Percentiles rank a stretch among this genome's conserved stretches.
Evolutionary conservation across 2,113 vertebrate species (phyloP).

Genomic region (Aythya baeri): DNA sequence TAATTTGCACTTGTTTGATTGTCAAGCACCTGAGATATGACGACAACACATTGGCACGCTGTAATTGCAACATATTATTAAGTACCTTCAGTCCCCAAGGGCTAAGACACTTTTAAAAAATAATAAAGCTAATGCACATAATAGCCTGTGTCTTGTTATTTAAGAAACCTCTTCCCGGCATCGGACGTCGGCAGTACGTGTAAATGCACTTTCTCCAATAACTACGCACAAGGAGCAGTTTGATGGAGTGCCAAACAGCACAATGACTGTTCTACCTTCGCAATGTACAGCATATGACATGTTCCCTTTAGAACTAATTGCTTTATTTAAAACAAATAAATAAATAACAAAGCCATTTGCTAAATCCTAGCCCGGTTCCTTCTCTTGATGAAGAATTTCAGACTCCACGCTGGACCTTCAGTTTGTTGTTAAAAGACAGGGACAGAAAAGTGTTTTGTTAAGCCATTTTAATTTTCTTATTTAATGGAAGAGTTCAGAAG

Average conservation of each 20-base stretch:
- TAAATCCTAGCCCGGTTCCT: slow-evolving; percentile 53
- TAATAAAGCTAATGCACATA: slow-evolving; percentile 64
- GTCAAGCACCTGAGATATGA: slow-evolving; percentile 46
- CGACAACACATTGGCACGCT: slow-evolving; percentile 43
- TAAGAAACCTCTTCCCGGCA: slow-evolving; percentile 62
- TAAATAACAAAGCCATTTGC: slow-evolving; percentile 35
- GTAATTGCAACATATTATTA: slow-evolving; percentile 62
- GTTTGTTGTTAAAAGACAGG: slow-evolving; percentile 68
- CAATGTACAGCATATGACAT: slow-evolving; percentile 59
- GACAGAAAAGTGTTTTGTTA: slow-evolving; percentile 69
- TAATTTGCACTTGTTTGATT: slow-evolving; percentile 25
- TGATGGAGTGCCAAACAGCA: slow-evolving; percentile 64
- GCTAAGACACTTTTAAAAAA: slow-evolving; percentile 56
- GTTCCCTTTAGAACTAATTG: slow-evolving; percentile 75
- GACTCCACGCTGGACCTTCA: slow-evolving; percentile 64
- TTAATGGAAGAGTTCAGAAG: slow-evolving; percentile 72
- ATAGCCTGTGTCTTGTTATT: slow-evolving; percentile 42
- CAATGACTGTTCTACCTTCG: slow-evolving; percentile 69
- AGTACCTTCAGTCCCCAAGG: slow-evolving; percentile 51
- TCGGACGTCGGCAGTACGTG: slow-evolving; percentile 2
- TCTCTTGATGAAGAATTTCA: slow-evolving; percentile 74
- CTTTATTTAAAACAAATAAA: slow-evolving; percentile 61
- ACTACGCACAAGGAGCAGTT: slow-evolving; percentile 38
- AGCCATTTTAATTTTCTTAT: slow-evolving; percentile 76
- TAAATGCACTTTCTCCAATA: slow-evolving; percentile 52